Evolutionary conservation across 2,113 vertebrate genomes (phyloP).

Genomic region (Crocuta crocuta): DNA sequence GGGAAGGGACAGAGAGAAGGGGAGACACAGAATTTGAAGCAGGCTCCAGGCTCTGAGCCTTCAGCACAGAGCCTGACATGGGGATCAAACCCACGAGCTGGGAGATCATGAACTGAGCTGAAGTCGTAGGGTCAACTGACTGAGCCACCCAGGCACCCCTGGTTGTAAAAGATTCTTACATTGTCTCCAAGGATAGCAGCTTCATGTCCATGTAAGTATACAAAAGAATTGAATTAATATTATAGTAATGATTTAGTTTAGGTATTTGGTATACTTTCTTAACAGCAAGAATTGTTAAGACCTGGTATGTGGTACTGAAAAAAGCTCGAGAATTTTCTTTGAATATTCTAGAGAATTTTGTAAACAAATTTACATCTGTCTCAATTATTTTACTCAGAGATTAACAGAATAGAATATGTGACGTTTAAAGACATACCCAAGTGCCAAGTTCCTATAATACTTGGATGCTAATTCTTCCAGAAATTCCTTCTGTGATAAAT

Average conservation of each 20-base stretch:
- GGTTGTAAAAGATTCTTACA: neutral
- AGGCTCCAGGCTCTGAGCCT: no score
- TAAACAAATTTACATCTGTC: neutral
- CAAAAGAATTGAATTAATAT: neutral
- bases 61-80: no score
- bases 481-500: conserved; percentile 18
- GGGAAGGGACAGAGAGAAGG: no score
- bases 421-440: conserved; percentile 23
- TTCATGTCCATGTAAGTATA: neutral
- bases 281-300: conserved; percentile 32
- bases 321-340: neutral
- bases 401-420: neutral
- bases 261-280: neutral
- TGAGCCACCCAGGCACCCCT: no score
- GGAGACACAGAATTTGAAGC: no score
- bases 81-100: no score
- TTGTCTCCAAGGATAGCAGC: neutral
- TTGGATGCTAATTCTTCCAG: neutral
- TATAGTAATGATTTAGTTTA: neutral
- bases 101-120: no score
- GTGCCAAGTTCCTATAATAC: neutral
- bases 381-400: neutral
- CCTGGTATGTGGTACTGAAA: neutral
- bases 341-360: neutral
- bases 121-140: no score